Percentiles rank a stretch among this genome's conserved stretches.
Evolutionary conservation across 2,797 vertebrate genomes (phyloP).

Genomic region (Lepus oiostolus): DNA sequence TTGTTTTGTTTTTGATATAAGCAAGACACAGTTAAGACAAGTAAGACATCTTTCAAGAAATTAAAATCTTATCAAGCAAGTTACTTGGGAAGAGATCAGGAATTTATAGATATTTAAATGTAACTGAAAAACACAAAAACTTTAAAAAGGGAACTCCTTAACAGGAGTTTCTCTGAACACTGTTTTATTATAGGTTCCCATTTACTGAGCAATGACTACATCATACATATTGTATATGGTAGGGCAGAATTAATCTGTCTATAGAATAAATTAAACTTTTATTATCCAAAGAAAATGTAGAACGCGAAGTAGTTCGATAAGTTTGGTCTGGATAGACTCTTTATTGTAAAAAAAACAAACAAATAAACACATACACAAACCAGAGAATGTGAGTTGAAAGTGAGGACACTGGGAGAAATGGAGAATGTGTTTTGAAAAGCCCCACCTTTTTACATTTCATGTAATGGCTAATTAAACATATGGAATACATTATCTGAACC

Average conservation of each 20-base stretch:
- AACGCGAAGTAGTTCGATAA: conserved; percentile 61
- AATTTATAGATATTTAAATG: conserved; percentile 47
- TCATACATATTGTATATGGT: conserved; percentile 1
- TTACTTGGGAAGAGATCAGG: conserved; percentile 3
- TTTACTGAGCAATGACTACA: conserved; percentile 50
- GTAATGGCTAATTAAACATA: conserved; percentile 77
- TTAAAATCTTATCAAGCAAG: conserved; percentile 51
- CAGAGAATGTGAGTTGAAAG: conserved; percentile 62
- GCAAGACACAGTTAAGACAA: neutral
- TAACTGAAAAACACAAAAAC: conserved; percentile 44
- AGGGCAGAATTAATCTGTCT: conserved; percentile 40
- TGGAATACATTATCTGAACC: conserved; percentile 71
- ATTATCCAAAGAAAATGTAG: conserved; percentile 60
- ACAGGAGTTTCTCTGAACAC: conserved; percentile 22
- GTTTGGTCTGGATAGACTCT: conserved; percentile 57
- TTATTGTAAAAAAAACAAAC: conserved; percentile 19
- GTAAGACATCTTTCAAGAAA: conserved; percentile 44
- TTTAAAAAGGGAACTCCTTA: neutral
- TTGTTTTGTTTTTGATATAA: neutral
- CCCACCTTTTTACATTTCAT: conserved; percentile 68
- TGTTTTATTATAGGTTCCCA: neutral
- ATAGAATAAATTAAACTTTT: conserved; percentile 51
- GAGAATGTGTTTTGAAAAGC: conserved; percentile 50
- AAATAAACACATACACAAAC: conserved; percentile 27
- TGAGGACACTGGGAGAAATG: conserved; percentile 58